Conservation (phyloP, 2,113 vertebrate genomes). For the Myrmecophaga tridactyla region DNA sequence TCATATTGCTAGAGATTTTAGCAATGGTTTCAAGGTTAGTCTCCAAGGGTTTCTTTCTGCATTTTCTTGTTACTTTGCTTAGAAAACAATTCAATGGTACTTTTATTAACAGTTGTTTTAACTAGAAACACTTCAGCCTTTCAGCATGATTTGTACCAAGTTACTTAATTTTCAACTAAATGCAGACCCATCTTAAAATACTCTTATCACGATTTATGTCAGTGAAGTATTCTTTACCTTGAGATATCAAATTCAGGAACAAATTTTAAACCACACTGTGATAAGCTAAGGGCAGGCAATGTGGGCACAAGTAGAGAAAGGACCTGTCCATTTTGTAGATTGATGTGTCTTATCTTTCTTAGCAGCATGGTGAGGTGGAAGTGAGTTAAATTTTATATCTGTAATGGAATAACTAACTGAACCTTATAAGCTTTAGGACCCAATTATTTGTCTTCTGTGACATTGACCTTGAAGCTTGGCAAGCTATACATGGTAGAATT, state of each 20-base stretch:
- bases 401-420: neutral
- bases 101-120: neutral
- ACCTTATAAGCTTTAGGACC: neutral
- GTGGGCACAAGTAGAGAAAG: no score
- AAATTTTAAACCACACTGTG: neutral
- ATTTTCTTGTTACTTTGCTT: neutral
- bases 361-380: neutral
- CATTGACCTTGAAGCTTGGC: neutral
- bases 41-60: neutral
- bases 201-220: neutral
- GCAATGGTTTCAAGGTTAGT: neutral
- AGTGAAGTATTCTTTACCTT: neutral
- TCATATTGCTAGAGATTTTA: neutral
- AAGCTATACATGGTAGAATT: neutral
- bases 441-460: neutral
- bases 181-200: neutral
- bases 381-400: neutral
- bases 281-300: neutral
- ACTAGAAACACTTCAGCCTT: neutral
- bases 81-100: neutral
- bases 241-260: neutral
- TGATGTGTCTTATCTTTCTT: neutral
- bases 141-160: neutral
- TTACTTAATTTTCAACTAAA: neutral
- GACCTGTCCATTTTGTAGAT: accelerated